Conservation (phyloP, 2,888 invertebrate species). For the Agrotis puta region DNA sequence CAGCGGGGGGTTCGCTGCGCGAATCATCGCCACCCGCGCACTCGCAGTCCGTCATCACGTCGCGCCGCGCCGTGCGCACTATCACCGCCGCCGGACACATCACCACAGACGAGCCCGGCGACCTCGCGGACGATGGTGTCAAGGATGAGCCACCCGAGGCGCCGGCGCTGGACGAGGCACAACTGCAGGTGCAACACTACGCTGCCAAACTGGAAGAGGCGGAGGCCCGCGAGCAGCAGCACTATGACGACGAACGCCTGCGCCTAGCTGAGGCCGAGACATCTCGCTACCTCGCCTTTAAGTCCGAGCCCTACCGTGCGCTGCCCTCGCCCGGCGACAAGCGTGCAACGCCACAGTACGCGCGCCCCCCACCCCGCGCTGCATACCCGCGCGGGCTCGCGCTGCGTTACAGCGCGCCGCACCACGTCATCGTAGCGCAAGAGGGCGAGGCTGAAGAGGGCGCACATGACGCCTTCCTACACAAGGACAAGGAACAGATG, state of each 20-base stretch:
- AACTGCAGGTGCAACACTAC: slow-evolving; percentile 74
- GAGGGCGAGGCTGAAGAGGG: slow-evolving; percentile 79
- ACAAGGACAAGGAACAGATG: slow-evolving; percentile 78
- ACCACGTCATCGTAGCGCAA: slow-evolving; percentile 81
- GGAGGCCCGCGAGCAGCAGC: slow-evolving; percentile 71
- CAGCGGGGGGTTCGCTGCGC: slow-evolving; percentile 22
- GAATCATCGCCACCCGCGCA: slow-evolving; percentile 75
- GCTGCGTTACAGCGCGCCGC: slow-evolving; percentile 82
- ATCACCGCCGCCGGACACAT: slow-evolving; percentile 92
- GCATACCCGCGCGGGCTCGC: slow-evolving; percentile 77
- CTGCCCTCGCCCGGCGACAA: slow-evolving; percentile 73
- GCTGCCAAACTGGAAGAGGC: slow-evolving; percentile 75
- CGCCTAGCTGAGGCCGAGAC: slow-evolving; percentile 82
- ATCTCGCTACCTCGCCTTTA: slow-evolving; percentile 84
- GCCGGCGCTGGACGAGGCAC: slow-evolving; percentile 71
- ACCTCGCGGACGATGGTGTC: slow-evolving; percentile 79
- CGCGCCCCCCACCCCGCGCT: slow-evolving; percentile 67
- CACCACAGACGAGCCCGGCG: slow-evolving; percentile 76
- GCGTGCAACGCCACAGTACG: slow-evolving; percentile 72
- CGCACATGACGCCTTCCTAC: slow-evolving; percentile 79
- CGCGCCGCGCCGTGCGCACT: slow-evolving; percentile 90
- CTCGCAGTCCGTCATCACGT: slow-evolving; percentile 90
- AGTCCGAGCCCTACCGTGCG: slow-evolving; percentile 83
- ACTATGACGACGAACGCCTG: slow-evolving; percentile 83
- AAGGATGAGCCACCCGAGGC: slow-evolving; percentile 85